Evolutionary conservation across 2,113 vertebrate genomes (phyloP), one percentile per base, ranked within the genome.

Genomic region (Todiramphus chloris): DNA sequence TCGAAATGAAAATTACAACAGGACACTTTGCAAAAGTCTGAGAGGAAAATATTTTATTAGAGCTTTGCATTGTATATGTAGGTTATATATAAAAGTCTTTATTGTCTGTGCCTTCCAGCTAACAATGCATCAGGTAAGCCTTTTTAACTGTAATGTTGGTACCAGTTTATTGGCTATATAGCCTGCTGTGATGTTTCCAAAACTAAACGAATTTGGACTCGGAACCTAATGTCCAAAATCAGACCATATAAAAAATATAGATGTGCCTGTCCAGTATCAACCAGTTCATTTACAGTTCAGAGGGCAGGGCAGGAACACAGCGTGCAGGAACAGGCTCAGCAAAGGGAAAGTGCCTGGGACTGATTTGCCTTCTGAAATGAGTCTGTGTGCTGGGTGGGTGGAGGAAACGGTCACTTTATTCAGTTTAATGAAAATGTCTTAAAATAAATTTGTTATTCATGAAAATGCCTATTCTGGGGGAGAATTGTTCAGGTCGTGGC

Each of bases 1-100:
- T 94, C 92, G 92, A 92, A 96, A 90, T 87, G 85, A 89, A 96
- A 92, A 81, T 91, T 95, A 70, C 59, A 90, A 9, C 37, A 64
- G 44, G 72, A 72, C 83, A 87, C 83, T 74, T 70, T 41, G 53
- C 6, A 39, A 35, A 93, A 95, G 51, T 83, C 39, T 86, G 73
- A 93, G 51, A 92, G 43, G 64, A 94, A 94, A 94, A 83, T 83
- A 77, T 81, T 77, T 92, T 83, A 86, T 21, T 88, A 48, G 80
- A 68, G 33, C 33, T 83, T 83, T 51, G 30, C 74, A 28, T 83
- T 92, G 48, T 74, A 4, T 58, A 67, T 70, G 46, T 84, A 55
- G 77, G 48, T 91, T 94, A 72, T 4, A 3, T 67, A 46, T 21
- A 68, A 83, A 92, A 87, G 82, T 78, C 92, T 95, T 93, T 83